Conservation (phyloP, 2,113 vertebrate genomes). For the Crotalus tigris region DNA sequence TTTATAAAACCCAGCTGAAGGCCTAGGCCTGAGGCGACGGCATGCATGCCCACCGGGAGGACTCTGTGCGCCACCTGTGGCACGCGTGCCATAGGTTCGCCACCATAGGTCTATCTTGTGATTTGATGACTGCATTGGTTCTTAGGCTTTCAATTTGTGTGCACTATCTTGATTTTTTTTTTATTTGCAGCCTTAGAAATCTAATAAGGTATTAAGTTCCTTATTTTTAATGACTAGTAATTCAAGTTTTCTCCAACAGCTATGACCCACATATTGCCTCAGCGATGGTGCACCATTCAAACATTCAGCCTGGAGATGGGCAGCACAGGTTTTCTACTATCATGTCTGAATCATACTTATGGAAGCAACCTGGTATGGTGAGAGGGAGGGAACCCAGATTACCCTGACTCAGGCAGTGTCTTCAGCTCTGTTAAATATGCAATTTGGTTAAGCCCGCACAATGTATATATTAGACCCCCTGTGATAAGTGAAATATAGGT, state of each 20-base stretch:
- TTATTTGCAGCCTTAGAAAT: background rate
- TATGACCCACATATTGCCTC: background rate
- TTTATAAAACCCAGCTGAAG: too few species aligned
- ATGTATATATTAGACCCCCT: background rate
- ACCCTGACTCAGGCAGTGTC: too few species aligned
- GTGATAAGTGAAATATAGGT: background rate
- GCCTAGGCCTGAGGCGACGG: too few species aligned
- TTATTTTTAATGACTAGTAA: background rate
- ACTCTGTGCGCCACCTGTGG: too few species aligned
- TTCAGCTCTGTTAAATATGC: background rate
- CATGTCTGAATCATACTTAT: background rate
- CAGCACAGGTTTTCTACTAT: background rate
- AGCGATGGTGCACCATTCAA: background rate
- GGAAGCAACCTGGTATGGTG: background rate
- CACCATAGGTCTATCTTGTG: background rate
- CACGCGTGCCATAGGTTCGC: too few species aligned
- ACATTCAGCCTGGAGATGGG: background rate
- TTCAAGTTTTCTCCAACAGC: background rate
- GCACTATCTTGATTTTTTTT: background rate
- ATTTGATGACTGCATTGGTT: background rate
- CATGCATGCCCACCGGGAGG: too few species aligned
- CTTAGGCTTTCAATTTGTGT: background rate
- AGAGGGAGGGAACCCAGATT: background rate
- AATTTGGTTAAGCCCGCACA: background rate
- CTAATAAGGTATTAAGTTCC: background rate